Evolutionary conservation across 2,888 invertebrate genomes (phyloP), one percentile per base, ranked within the genome.

Genomic region (Cacoxenus indagator): DNA sequence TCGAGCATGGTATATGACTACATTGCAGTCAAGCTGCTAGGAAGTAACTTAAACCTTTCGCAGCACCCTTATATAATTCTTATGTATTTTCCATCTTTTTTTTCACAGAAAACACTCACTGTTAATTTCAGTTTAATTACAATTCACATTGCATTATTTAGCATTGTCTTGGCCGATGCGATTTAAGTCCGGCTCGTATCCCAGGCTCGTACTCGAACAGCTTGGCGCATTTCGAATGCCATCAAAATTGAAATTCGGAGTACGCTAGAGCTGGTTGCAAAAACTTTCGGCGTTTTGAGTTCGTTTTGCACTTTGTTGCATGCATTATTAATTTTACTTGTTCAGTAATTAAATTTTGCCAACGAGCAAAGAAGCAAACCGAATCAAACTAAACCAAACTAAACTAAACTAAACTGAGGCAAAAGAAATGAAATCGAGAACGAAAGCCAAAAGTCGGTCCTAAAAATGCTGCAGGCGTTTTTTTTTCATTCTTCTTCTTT

Each of bases 271-370:
- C 9, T 22, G n/a, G 48, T 45, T 62, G 43, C 45, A 45, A 62
- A 51, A 62, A 62, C 45, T 62, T 62, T 62, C 45, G 26, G 43
- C 69, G 68, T 65, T 76, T 76, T 76, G 74, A 76, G 74, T 75
- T 73, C 76, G 73, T 76, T 76, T 76, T 76, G 75, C 45, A 62
- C 61, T 76, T 70, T 66, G 76, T 67, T 68, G 68, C 70, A 76
- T 76, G 71, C 37, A 76, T 76, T 75, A 75, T 76, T 76, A 76
- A 76, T 76, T 76, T 75, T 76, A 46, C 76, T 76, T 76, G 71
- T 69, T 69, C 76, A 69, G 69, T 76, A 73, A 76, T 76, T 76
- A 76, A 75, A 70, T 76, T 76, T 71, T 24, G 31, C 61, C 45
- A n/a, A 24, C 26, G 19, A 55, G 55, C 55, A 27, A 37, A 61